Evolutionary conservation across 1,140 invertebrate species (phyloP).

Genomic region (Phenacoccus solenopsis): DNA sequence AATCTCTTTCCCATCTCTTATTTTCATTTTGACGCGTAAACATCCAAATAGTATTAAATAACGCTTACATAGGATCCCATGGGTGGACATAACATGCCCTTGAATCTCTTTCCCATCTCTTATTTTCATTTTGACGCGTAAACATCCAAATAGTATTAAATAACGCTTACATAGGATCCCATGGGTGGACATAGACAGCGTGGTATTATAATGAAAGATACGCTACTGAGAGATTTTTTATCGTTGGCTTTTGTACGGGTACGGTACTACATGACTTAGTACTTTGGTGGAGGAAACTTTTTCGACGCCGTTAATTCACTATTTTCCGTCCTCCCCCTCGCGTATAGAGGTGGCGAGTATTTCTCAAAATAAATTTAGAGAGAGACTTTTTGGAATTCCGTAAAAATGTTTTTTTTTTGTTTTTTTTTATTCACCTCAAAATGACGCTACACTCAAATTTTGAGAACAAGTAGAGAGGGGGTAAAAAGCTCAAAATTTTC

Average conservation of each 20-base stretch:
- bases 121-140: background rate
- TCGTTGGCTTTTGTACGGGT: too few species aligned
- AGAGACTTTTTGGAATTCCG: too few species aligned
- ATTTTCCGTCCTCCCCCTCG: background rate
- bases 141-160: background rate
- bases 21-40: background rate
- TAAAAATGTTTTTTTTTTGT: too few species aligned
- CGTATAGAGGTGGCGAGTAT: too few species aligned
- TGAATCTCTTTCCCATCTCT: background rate
- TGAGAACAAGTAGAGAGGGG: too few species aligned
- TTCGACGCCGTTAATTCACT: background rate
- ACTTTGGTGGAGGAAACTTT: background rate
- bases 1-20: background rate
- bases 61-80: background rate
- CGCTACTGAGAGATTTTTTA: too few species aligned
- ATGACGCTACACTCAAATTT: too few species aligned
- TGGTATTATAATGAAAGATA: too few species aligned
- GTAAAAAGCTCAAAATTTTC: too few species aligned
- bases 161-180: background rate
- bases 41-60: background rate
- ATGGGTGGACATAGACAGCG: slow-evolving; percentile 1
- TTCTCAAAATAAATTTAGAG: too few species aligned
- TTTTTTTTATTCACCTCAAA: too few species aligned
- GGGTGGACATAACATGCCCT: background rate
- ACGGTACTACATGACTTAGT: background rate